phyloP scores from a whole-genome alignment of 2,113 vertebrate species.

The Dissostichus mawsoni region DNA sequence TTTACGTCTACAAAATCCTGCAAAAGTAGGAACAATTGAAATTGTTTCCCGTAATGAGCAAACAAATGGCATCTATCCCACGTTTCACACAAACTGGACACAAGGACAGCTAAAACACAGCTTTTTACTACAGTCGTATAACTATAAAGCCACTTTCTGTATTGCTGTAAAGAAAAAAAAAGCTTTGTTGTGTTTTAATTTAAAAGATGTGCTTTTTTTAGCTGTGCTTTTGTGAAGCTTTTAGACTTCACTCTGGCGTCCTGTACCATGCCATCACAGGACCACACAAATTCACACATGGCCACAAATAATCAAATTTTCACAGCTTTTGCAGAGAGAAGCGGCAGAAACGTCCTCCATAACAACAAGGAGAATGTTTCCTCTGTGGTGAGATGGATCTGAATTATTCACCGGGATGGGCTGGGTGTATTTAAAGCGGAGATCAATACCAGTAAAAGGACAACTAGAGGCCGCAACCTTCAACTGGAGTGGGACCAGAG shows the following conservation, averaged over 20 bases:
- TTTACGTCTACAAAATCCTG: background rate
- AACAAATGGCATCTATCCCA: background rate
- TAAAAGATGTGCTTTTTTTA: too few relatives aligned
- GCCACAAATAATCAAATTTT: slow-evolving; percentile 33
- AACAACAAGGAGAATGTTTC: slow-evolving; percentile 1
- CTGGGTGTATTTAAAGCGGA: slow-evolving; percentile 75
- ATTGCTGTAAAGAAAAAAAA: background rate
- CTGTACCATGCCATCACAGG: slow-evolving; percentile 27
- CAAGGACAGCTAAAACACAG: too few relatives aligned
- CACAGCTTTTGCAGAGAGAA: background rate
- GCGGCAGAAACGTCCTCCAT: background rate
- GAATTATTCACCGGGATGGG: slow-evolving; percentile 80
- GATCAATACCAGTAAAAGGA: slow-evolving; percentile 79
- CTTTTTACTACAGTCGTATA: too few relatives aligned
- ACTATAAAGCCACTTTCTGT: background rate
- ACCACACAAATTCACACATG: slow-evolving; percentile 21
- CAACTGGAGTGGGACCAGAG: background rate
- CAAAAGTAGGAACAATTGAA: background rate
- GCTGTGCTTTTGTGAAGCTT: slow-evolving; percentile 26
- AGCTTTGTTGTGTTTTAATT: too few relatives aligned
- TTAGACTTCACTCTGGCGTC: slow-evolving; percentile 17
- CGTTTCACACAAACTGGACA: background rate
- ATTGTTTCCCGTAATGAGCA: too few relatives aligned
- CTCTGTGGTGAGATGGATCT: slow-evolving; percentile 54
- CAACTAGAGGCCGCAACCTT: slow-evolving; percentile 61